Base-by-base conservation (phyloP, 2,797 vertebrate genomes). In the Vespertilio murinus region DNA sequence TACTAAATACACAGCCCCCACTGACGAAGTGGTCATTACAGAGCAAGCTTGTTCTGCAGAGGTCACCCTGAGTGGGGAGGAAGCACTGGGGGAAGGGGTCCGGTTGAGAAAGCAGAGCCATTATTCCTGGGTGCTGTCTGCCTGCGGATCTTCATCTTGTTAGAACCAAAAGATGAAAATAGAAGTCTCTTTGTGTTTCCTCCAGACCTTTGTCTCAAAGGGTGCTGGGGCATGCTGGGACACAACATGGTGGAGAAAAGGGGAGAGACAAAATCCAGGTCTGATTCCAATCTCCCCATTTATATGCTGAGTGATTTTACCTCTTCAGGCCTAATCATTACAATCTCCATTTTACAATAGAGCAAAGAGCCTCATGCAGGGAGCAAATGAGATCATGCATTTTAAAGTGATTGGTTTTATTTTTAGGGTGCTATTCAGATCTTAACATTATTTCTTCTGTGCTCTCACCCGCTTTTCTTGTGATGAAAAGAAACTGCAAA, bases 11-110 rank as follows among this genome's bases (percentile, higher is more conserved):
- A 96, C 92, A 97, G 93, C 67, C 85, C 95, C 94, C 93, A 94
- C 93, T 97, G 92, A 95, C 16, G 93, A 97, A 94, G 95, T 95
- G 95, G 86, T 96, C 97, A 96, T 96, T 96, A 97, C 95, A 96
- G 96, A 93, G 85, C 1, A 0, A 88, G 93, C 92, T 96, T 97
- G 93, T 97, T 97, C 95, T 85, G 67, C 49, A 1, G 77, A 95
- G 97, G 93, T 97, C 93, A 92, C 61, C 82, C 73, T 0, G 20
- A 69, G 61, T 56, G 65, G 77, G 88, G 79, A 93, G 85, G 88
- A 96, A 97, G 90, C 90, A 12, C 52, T 12, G 93, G 85, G 92
- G 92, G 90, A 20, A 67, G 93, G 88, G 93, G 42, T 54, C 89
- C 2, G 1, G 40, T 59, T 20, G 87, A 95, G 80, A 96, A 94